A percentile compares a stretch with the other conserved stretches of the same genome.
These are phyloP conservation scores for Crambe crambe DNA, from an alignment of 37 sponge, comb jelly and placozoan genomes.

Conservation along the genomic window DNA sequence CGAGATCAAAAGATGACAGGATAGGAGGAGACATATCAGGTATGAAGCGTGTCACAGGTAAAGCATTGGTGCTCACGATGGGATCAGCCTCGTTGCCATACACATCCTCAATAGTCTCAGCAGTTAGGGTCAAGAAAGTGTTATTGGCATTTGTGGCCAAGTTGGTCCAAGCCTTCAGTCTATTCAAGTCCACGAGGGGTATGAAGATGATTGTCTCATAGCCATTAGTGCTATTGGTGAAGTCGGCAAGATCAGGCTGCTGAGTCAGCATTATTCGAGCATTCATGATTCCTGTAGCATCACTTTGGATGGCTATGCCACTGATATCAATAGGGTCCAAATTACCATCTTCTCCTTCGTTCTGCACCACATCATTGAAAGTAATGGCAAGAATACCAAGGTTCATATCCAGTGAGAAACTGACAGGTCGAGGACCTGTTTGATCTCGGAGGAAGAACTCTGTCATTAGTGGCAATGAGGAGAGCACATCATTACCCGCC, in stretches of 20 bases:
- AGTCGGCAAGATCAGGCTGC: not conserved
- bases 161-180: constrained; percentile 51
- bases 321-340: constrained; percentile 15
- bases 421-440: constrained; percentile 43
- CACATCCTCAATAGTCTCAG: constrained; percentile 57
- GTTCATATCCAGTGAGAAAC: constrained; percentile 72
- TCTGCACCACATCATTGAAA: constrained; percentile 73
- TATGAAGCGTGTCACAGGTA: constrained; percentile 37
- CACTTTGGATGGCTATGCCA: constrained; percentile 48
- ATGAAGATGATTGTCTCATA: constrained; percentile 49
- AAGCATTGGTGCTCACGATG: constrained; percentile 39
- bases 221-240: constrained; percentile 54
- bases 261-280: not conserved
- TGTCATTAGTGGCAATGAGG: not conserved
- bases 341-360: not conserved
- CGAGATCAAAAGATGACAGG: constrained; percentile 47
- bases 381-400: constrained; percentile 55
- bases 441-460: constrained; percentile 27
- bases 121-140: constrained; percentile 49
- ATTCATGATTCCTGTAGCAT: constrained; percentile 12
- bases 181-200: constrained; percentile 55
- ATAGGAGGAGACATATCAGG: constrained; percentile 66
- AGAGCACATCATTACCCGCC: constrained; percentile 52
- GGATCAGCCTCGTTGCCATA: constrained; percentile 35
- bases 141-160: constrained; percentile 50